Base-by-base conservation (phyloP, 2,797 vertebrate genomes). In the Chiroxiphia lanceolata region DNA sequence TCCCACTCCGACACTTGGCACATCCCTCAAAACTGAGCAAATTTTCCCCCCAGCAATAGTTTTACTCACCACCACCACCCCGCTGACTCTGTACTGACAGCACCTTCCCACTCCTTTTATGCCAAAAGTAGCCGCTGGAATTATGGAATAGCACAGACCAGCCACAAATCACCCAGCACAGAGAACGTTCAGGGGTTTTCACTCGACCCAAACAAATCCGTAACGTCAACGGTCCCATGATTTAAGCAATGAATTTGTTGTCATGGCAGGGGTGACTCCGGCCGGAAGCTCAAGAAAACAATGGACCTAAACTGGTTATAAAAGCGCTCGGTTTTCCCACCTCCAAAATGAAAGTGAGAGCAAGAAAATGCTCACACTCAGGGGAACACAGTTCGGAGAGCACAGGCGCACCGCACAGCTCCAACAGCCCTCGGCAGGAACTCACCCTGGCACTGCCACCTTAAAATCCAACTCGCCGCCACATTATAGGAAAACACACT, bases 291-390 rank as follows among this genome's bases (percentile, higher is more conserved):
- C 79, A n/a, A 45, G 70, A 89, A 92, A 95, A 94, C 87, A 96
- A 91, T 95, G 42, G 75, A 72, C 54, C 53, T 47, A 47, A 88
- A 91, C 42, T 19, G 90, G 76, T 93, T 77, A 79, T 44, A 76
- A 86, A 92, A 91, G 64, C 36, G 50, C 57, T 67, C 33, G 18
- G 44, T 75, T 71, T 69, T 91, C 69, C 89, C 69, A 92, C 93
- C 74, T 95, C 89, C 83, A 82, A 96, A 96, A 81, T 29, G 91
- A 94, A 88, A 96, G 93, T 54, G 89, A 85, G 92, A 95, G 82
- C 54, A 81, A 27, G 20, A 44, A 86, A 92, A 82, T 1, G n/a
- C 51, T 75, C 27, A 10, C 3, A 21, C 38, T 36, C 13, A 25
- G 40, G 40, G 27, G 47, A 84, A 44, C 34, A 9, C 34, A 3